Evolutionary conservation across 2,113 vertebrate genomes (phyloP), one percentile per base, ranked within the genome.

Genomic region (Crypturellus undulatus): DNA sequence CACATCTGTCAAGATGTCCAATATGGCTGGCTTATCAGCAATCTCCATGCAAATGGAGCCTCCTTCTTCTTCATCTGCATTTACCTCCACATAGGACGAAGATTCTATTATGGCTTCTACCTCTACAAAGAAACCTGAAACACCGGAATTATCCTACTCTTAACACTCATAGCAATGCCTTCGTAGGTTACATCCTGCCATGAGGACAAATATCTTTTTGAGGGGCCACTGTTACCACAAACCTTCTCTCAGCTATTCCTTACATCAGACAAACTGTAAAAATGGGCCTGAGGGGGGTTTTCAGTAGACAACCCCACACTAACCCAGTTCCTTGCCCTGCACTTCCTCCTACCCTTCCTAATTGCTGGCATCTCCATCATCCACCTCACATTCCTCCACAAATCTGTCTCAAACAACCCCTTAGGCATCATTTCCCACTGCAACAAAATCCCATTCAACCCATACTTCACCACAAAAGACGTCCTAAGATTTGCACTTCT

Each of bases 141-240:
- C 3, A 59, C 63, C 0, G 84, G 96, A 3, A 49, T 96, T 0
- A 9, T 95, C 1, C 73, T 97, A 0, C 18, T 97, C 0, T 40
- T 91, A 0, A 26, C 76, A 3, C 19, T 79, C 0, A 96, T 96
- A 79, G 84, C 79, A 20, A 91, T 84, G 92, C 89, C 1, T 94
- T 96, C 6, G 90, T 95, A 7, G 96, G 95, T 0, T 96, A 97
- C 1, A 83, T 97, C 1, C 26, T 77, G 5, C 95, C 62, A 11
- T 97, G 95, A 82, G 92, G 95, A 3, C 91, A 97, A 72, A 96
- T 97, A 82, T 95, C 91, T 0, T 96, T 97, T n/a, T 97, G 94
- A 91, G 96, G 92, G 0, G 95, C 96, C 0, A 96, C 95, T 4
- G 96, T 95, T 1, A 96, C 96, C 6, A 96, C 96, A 1, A 96